phyloP scores from a whole-genome alignment of 2,113 vertebrate species.

The Trematomus loennbergii region DNA sequence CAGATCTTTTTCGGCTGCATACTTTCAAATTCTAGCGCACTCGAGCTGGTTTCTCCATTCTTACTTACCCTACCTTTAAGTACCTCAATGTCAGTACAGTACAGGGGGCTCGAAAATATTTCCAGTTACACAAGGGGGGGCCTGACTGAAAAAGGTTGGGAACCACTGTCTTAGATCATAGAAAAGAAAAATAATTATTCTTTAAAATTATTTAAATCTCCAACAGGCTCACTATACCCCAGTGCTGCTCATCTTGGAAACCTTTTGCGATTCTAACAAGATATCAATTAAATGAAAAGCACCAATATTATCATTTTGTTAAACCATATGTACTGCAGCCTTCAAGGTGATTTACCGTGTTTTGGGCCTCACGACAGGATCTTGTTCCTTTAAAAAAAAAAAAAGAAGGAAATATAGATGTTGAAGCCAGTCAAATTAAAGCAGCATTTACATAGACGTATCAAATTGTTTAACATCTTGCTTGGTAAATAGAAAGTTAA shows the following conservation, averaged over 20 bases:
- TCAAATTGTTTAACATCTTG: neutral
- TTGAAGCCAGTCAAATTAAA: neutral
- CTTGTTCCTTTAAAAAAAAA: conserved; percentile 41
- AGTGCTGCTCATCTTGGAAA: conserved; percentile 65
- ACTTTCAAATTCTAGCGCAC: too few species aligned
- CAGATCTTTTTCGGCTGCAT: too few species aligned
- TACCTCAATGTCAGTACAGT: too few species aligned
- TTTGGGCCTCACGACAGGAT: conserved; percentile 54
- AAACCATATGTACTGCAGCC: neutral
- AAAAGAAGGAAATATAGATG: neutral
- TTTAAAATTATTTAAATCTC: too few species aligned
- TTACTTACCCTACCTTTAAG: too few species aligned
- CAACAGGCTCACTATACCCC: conserved; percentile 49
- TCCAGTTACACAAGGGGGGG: too few species aligned
- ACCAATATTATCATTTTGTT: neutral
- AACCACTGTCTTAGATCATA: too few species aligned
- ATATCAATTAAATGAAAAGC: neutral
- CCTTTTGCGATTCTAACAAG: conserved; percentile 75
- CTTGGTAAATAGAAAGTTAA: neutral
- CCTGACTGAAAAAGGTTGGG: too few species aligned
- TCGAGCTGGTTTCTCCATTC: too few species aligned
- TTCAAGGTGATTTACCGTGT: conserved; percentile 53
- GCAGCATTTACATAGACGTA: neutral
- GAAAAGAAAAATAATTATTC: too few species aligned
- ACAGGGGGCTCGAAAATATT: too few species aligned